Conservation (phyloP, 2,888 invertebrate species). For the Pocota personata region DNA sequence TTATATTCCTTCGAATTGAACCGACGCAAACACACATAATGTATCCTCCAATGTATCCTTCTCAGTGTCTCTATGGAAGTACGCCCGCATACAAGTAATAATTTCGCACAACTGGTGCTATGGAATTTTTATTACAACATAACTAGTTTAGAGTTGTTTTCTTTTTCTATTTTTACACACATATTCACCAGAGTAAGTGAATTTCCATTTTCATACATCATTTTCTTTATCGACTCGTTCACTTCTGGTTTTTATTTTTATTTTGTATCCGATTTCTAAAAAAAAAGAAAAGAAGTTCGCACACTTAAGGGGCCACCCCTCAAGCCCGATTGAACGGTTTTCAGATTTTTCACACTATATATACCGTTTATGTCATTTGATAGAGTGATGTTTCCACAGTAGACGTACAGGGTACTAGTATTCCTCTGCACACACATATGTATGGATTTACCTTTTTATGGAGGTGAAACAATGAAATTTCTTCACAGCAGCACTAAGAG, state of each 20-base stretch:
- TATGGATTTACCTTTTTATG: background rate
- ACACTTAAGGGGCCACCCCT: conserved; percentile 27
- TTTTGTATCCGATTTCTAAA: background rate
- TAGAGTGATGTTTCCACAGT: conserved; percentile 51
- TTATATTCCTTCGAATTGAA: conserved; percentile 25
- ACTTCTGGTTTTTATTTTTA: background rate
- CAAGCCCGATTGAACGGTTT: conserved; percentile 23
- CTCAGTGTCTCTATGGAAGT: background rate
- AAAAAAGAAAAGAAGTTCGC: background rate
- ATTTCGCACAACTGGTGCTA: conserved; percentile 34
- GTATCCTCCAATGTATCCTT: background rate
- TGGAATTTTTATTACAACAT: conserved; percentile 54
- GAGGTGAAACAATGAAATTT: conserved; percentile 56
- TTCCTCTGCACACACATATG: conserved; percentile 15
- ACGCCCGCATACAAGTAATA: conserved; percentile 12
- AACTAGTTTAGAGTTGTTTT: conserved; percentile 55
- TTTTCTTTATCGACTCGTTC: conserved; percentile 45
- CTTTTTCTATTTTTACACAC: background rate
- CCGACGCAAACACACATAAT: background rate
- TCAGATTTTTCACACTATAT: conserved; percentile 48
- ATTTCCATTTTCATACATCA: conserved; percentile 67
- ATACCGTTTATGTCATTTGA: conserved; percentile 64
- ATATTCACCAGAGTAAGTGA: conserved; percentile 19
- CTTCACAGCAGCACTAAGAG: background rate
- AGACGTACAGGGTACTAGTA: conserved; percentile 23